Base-by-base conservation (phyloP, 2,888 invertebrate species). In the Gasteruption jaculator region DNA sequence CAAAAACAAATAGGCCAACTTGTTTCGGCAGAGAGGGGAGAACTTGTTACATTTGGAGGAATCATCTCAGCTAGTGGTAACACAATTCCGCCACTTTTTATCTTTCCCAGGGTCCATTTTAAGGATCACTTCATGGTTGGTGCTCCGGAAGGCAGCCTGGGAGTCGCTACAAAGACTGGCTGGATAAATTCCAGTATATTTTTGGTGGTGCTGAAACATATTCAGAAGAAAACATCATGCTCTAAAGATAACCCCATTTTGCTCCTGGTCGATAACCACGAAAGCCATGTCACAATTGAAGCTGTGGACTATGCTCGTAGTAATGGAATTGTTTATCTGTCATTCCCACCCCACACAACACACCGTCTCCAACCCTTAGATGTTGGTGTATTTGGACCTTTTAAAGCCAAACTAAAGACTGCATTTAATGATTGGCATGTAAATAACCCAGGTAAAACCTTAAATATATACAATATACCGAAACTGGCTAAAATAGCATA, bases 291-390 rank as follows among this genome's bases (percentile, higher is more conserved):
- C 27, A 53, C 55, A 12, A 41, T 64, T 26, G 51, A 53, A 35
- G 50, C 53, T 37, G 50, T 71, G 29, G 48, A 63, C 34, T 57
- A 52, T 46, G 60, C 59, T 29, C 58, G 58, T 45, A 58, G 62
- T 14, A 63, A 67, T 53, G 65, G 65, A n/a, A 61, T 70, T 40
- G 53, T 62, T 37, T 50, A 29, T 26, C 38, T 46, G 33, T 52
- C 43, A 48, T 58, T 50, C 47, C 46, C 43, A 7, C 50, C 50
- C 18, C 65, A 64, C 47, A 66, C 61, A 41, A 55, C 56, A 12
- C 64, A 71, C 45, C 56, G 59, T 22, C 38, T 66, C 4, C 69
- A 71, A 52, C 68, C 65, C 11, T 43, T 65, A 22, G 63, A 64
- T 41, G 49, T 58, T 7, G 49, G 60, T 24, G 59, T 71, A 14